Percentiles rank a stretch among this genome's conserved stretches.
Evolutionary conservation across 1,140 invertebrate genomes (phyloP).

Genomic region (Triops longicaudatus): DNA sequence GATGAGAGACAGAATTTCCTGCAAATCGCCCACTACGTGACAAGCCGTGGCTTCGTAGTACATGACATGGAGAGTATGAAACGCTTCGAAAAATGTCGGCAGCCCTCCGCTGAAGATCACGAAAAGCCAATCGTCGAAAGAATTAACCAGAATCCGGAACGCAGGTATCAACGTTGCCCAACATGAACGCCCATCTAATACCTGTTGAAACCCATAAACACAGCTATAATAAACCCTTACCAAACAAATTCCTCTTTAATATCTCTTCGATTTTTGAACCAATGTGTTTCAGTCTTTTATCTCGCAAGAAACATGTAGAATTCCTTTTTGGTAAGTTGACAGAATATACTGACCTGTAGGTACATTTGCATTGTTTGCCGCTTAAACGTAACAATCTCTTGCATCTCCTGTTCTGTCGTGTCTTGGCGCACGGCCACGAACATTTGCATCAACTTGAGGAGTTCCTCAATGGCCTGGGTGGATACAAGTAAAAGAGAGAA

Average conservation of each 20-base stretch:
- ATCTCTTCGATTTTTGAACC: too few relatives aligned
- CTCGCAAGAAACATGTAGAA: too few relatives aligned
- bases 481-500: neutral
- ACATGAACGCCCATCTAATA: slow-evolving; percentile 68
- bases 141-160: slow-evolving; percentile 72
- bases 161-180: slow-evolving; percentile 85
- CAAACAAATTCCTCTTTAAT: too few relatives aligned
- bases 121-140: slow-evolving; percentile 75
- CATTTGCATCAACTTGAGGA: slow-evolving; percentile 79
- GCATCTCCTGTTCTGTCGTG: slow-evolving; percentile 64
- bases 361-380: slow-evolving; percentile 74
- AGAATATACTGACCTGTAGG: slow-evolving; percentile 45
- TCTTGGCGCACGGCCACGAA: slow-evolving; percentile 67
- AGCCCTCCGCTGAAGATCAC: slow-evolving; percentile 81
- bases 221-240: neutral
- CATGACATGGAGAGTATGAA: slow-evolving; percentile 84
- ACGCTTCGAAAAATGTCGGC: slow-evolving; percentile 66
- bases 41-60: slow-evolving; percentile 87
- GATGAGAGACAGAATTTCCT: slow-evolving; percentile 70
- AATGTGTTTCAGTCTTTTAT: too few relatives aligned
- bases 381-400: slow-evolving; percentile 72
- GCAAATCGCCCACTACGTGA: slow-evolving; percentile 70
- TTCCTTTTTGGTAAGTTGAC: neutral
- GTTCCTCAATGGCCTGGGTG: slow-evolving; percentile 71
- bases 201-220: slow-evolving; percentile 41